Base-by-base conservation (phyloP, 2,888 invertebrate species). In the Pterostichus madidus region DNA sequence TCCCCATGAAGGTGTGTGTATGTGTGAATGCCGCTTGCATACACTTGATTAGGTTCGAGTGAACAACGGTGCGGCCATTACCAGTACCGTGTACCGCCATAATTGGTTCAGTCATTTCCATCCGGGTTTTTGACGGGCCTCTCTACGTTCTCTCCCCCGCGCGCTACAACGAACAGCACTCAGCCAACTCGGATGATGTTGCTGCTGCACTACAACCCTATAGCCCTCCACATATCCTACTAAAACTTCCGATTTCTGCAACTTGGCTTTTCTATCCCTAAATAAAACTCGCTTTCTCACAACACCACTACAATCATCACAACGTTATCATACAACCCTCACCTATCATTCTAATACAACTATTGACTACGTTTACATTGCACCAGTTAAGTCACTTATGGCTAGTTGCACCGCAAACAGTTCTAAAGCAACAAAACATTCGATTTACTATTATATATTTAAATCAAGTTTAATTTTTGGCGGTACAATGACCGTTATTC, bases 41-140 rank as follows among this genome's bases (percentile, higher is more conserved):
- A 61, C 78, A 78, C 78, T 78, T 78, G 78, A 78, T 78, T 78
- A 78, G 78, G 56, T 78, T 78, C 78, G 78, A 78, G 61, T 78
- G 78, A 78, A 78, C 78, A 78, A 78, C 78, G 77, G 77, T 59
- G 76, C 76, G 46, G 78, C 78, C 61, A 78, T 78, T 78, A 78
- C 78, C 39, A 17, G 78, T 77, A n/a, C 76, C 76, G 76, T 77
- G 76, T 80, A 80, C 71, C 17, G 52, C 71, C 80, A 73, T 80
- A 80, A 80, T 80, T 80, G 73, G 73, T 80, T 80, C 73, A 80
- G 71, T 73, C 80, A 80, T 80, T 80, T 73, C 56, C 80, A 71
- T 80, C 56, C 73, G 80, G 56, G 73, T 80, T 71, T 80, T 80
- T 80, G 80, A 73, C 80, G 59, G 61, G 78, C 78, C 46, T 78